Conservation (phyloP, 2,888 invertebrate genomes). For the Neoaliturus tenellus region DNA sequence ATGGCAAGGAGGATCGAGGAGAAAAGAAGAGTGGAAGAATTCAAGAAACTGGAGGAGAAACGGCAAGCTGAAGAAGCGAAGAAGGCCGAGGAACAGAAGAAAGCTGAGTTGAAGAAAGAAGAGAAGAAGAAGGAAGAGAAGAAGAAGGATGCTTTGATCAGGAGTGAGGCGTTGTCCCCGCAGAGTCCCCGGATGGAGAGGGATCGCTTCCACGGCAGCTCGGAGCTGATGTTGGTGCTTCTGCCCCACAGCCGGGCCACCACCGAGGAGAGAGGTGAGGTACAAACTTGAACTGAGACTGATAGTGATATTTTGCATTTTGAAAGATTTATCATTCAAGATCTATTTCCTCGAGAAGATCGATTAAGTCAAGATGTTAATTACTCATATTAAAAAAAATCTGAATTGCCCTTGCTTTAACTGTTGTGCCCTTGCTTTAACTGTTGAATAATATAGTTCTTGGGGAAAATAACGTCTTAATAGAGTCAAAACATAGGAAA, state of each 20-base stretch:
- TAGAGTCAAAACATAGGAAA: too few species aligned
- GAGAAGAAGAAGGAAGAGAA: conserved; percentile 25
- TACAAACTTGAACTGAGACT: too few species aligned
- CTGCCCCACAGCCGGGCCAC: conserved; percentile 65
- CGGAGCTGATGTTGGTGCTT: conserved; percentile 89
- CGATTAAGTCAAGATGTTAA: too few species aligned
- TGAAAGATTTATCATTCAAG: too few species aligned
- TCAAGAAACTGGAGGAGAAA: conserved; percentile 50
- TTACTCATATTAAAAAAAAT: too few species aligned
- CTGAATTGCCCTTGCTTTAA: too few species aligned
- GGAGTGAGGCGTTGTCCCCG: conserved; percentile 45
- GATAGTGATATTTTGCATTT: too few species aligned
- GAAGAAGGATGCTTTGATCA: conserved; percentile 51
- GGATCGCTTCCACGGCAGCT: conserved; percentile 75
- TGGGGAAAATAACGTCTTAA: too few species aligned
- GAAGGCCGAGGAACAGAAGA: conserved; percentile 18
- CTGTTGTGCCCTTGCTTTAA: too few species aligned
- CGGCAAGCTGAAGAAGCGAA: conserved; percentile 42
- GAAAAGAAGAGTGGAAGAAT: conserved; percentile 29
- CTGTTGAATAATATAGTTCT: too few species aligned
- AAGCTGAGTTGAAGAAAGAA: conserved; percentile 5
- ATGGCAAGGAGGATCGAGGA: conserved; percentile 7
- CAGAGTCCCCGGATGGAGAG: conserved; percentile 60
- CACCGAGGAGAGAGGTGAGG: conserved; percentile 61
- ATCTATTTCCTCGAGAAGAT: too few species aligned